Conservation (phyloP, 37 sponge, comb jelly and placozoan genomes). For the Cliona cf. orientalis region DNA sequence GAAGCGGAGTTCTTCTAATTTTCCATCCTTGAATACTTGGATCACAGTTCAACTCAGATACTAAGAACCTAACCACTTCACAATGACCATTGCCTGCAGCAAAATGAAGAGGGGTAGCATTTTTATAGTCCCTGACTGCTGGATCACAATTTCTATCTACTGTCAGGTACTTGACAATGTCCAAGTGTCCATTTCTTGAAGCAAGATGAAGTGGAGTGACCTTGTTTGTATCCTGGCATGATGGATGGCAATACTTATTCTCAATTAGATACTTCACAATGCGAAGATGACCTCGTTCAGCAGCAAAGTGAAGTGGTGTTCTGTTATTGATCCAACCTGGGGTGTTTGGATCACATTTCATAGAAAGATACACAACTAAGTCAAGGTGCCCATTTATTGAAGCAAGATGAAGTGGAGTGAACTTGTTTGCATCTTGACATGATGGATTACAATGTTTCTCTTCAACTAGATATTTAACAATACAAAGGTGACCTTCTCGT, state of each 20-base stretch:
- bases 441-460: neutral
- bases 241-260: neutral
- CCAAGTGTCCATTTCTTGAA: conserved; percentile 1
- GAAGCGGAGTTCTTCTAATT: too few relatives aligned
- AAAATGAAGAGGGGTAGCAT: conserved; percentile 21
- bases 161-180: conserved; percentile 19
- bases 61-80: conserved; percentile 9
- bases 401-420: conserved; percentile 35
- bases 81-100: conserved; percentile 41
- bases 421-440: neutral
- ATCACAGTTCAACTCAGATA: neutral
- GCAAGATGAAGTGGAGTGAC: conserved; percentile 38
- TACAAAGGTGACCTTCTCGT: conserved; percentile 1
- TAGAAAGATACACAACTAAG: conserved; percentile 8
- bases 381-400: conserved; percentile 9
- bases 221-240: neutral
- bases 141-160: conserved; percentile 1
- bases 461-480: conserved; percentile 10
- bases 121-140: neutral
- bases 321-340: too few relatives aligned
- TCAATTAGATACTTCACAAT: conserved; percentile 12
- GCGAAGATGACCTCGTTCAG: conserved; percentile 1
- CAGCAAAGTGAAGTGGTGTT: too few relatives aligned
- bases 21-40: too few relatives aligned
- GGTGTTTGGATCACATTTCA: too few relatives aligned